Evolutionary conservation across 1,140 invertebrate species (phyloP), one percentile per base, ranked within the genome.

Genomic region (Protaetia brevitarsis): DNA sequence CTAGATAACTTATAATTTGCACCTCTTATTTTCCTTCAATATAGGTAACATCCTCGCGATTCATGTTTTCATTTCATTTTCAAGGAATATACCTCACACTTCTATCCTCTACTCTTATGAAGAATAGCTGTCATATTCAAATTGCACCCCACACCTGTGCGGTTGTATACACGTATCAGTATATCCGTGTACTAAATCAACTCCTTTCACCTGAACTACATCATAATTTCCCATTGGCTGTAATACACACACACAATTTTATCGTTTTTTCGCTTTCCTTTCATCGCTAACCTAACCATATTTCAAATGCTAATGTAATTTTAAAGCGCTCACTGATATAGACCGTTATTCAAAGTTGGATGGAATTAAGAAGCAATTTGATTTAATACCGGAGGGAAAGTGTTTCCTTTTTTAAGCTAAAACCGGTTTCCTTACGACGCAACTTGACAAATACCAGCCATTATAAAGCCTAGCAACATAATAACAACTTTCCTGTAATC

Each of bases 231-330:
- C 41, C 41, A 51, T 51, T 23, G 26, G n/a, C 19, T 23, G 19
- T 51, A 51, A 51, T 51, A 51, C 26, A 5, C 41, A 51, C 19
- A 51, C n/a, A n/a, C n/a, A n/a, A n/a, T n/a, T n/a, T n/a, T n/a
- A 51, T 8, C n/a, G 8, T 16, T 51, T 16, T 51, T 3, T 19
- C 19, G 11, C 41, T 23, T 7, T 51, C 41, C 11, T 19, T 51
- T 23, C 26, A 10, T 8, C 19, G 41, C 26, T 51, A 51, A 23
- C 41, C 26, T 51, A 51, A 51, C 41, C 41, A 34, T 23, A 23
- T 51, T 51, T 51, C 26, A 51, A 51, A 51, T 51, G 41, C 41
- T 51, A 51, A 51, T 51, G 41, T 51, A 51, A 51, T 51, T 51
- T 51, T 51, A 51, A 51, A 51, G 11, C 41, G 41, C 8, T 51